These are phyloP conservation scores for Callinectes sapidus DNA, from an alignment of 2,888 invertebrate genomes.

Conservation along the genomic window DNA sequence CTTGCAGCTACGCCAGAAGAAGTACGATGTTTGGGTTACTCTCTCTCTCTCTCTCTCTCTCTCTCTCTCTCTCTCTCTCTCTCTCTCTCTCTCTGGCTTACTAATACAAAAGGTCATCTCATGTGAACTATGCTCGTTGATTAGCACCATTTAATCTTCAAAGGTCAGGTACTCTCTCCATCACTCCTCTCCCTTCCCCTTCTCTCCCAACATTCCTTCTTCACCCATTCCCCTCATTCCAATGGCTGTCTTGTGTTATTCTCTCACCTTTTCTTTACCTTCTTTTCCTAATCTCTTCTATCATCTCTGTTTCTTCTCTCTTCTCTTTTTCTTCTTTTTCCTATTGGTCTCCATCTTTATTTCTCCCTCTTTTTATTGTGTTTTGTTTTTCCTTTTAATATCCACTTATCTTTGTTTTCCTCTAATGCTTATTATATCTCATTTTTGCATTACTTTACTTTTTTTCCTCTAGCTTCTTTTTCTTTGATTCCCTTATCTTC, in stretches of 20 bases:
- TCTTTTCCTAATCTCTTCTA: not conserved
- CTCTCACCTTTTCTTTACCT: not conserved
- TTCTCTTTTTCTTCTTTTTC: not conserved
- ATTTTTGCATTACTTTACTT: not conserved
- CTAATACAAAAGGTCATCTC: conserved; percentile 18
- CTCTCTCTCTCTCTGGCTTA: not conserved
- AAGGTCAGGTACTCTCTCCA: not conserved
- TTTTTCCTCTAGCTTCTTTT: not conserved
- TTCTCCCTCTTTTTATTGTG: not conserved
- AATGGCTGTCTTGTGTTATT: no score
- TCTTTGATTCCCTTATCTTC: not conserved
- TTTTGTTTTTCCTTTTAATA: not conserved
- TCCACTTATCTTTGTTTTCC: not conserved
- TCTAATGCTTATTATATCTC: not conserved
- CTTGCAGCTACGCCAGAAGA: not conserved
- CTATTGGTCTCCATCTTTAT: no score
- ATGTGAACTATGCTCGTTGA: not conserved
- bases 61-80: conserved; percentile 31
- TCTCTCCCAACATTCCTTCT: not conserved
- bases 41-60: conserved; percentile 35
- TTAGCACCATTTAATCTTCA: not conserved
- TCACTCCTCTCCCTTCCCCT: not conserved
- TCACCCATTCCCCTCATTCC: conserved; percentile 14
- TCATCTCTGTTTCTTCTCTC: not conserved
- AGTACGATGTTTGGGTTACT: not conserved